Evolutionary conservation across 2,797 vertebrate species (phyloP), one percentile per base, ranked within the genome.

Genomic region (Macropus fuliginosus): DNA sequence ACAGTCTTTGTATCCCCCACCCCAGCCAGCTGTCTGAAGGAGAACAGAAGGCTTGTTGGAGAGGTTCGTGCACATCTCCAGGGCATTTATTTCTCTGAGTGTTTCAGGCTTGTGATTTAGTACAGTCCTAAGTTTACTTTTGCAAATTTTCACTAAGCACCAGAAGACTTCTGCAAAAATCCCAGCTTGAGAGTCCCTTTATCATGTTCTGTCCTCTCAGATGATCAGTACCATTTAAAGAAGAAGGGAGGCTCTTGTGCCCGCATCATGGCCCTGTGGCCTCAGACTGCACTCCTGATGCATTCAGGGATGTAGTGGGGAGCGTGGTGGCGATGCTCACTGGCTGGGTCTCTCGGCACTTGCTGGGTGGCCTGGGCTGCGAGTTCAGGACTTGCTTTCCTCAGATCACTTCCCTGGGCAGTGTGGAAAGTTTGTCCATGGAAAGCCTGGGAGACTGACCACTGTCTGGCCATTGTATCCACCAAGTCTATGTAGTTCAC

Each of bases 11-110:
- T 55, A 14, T 52, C 89, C 31, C 46, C 89, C 89, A 28, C 27
- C 27, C 89, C 14, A 94, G 0, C 74, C 91, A 94, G 52, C 34
- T 94, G 5, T 54, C 90, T 89, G 90, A 94, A 92, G 93, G 90
- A 95, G 96, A 96, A 56, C 46, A 74, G 59, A 95, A 95, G 89
- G 59, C 59, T 40, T 81, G 8, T 52, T 93, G 91, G 91, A 92
- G 94, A 91, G 52, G 9, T 54, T 92, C 40, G 8, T 56, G 34
- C 91, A 52, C 90, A 28, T 92, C 91, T 55, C 50, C 59, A 94
- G 87, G 93, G 50, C 34, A 0, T 4, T 28, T 18, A 28, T 54
- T 92, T 93, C 59, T 34, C 92, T 54, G 56, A 59, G 66, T 55
- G 14, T 54, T 93, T 55, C 66, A 28, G 56, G 40, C 57, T 55